Base-by-base conservation (phyloP, 2,888 invertebrate genomes). In the Pimpla rufipes region DNA sequence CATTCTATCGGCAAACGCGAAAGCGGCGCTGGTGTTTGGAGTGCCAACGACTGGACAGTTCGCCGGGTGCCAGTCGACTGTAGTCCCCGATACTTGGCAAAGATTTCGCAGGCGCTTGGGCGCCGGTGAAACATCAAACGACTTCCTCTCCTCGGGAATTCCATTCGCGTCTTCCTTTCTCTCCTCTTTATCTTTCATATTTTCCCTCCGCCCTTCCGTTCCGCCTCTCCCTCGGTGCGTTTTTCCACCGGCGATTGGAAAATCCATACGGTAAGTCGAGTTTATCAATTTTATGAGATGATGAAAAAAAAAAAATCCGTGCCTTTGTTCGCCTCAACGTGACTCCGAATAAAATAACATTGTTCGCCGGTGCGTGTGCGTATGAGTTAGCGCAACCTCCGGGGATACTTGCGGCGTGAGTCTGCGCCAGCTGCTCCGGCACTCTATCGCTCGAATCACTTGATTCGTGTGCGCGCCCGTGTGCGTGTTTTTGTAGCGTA, bases 121-220 rank as follows among this genome's bases (percentile, higher is more conserved):
- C 75, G 75, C 35, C 66, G 75, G 75, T 16, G 29, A 29, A 16
- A 55, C 66, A 57, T 76, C 75, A 76, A 76, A 77, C 35, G 45
- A 47, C 59, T 37, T 77, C 47, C 47, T 59, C 55, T 55, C 45
- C 68, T 68, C 67, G 16, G 40, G 57, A 57, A 68, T 77, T 77
- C 67, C 76, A 47, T 68, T 77, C 67, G 67, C 76, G 76, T 45
- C 76, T 77, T 59, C 18, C 70, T 45, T 66, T 67, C 76, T 50
- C 45, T 71, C 59, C 52, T 71, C 62, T 47, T 45, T 35, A 7
- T 70, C 45, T 37, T 23, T 35, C 37, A 42, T 35, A 21, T 47
- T 40, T 50, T 23, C 40, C 37, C 16, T 1, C n/a, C n/a, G n/a
- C n/a, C n/a, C n/a, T n/a, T n/a, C n/a, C n/a, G n/a, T n/a, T n/a